Conservation (phyloP, 2,113 vertebrate species). For the Trogon surrucura region DNA sequence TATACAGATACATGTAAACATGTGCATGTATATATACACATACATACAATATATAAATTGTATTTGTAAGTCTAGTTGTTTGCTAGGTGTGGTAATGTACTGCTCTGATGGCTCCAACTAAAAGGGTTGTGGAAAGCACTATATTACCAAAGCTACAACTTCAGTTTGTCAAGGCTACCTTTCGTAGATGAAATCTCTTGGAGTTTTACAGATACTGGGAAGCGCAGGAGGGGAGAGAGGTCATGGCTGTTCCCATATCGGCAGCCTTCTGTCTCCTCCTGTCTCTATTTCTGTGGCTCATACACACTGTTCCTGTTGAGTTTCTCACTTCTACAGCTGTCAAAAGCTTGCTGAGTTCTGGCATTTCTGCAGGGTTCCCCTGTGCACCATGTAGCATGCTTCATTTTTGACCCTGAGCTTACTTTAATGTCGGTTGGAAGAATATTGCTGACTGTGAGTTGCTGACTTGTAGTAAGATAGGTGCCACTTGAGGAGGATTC, state of each 20-base stretch:
- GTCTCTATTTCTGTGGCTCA: not conserved
- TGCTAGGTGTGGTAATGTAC: not conserved
- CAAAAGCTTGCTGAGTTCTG: not conserved
- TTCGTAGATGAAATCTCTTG: not conserved
- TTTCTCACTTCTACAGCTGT: not conserved
- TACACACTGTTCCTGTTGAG: not conserved
- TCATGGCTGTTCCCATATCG: not conserved
- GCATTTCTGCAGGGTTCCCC: not conserved
- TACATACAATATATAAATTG: not conserved
- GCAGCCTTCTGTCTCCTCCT: not conserved
- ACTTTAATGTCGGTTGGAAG: not conserved
- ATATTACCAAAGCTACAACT: not conserved
- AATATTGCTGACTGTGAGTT: not conserved
- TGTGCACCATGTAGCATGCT: accelerated
- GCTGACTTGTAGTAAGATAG: not conserved
- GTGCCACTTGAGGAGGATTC: not conserved
- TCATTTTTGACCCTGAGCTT: not conserved
- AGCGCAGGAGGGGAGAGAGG: accelerated
- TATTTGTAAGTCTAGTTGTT: not conserved
- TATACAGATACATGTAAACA: not conserved
- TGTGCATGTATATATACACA: accelerated
- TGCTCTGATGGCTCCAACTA: not conserved
- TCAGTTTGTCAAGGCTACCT: not conserved
- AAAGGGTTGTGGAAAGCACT: not conserved
- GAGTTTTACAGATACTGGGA: not conserved